Percentiles rank a stretch among this genome's conserved stretches.
phyloP scores from a whole-genome alignment of 92 coral and sea anemone genomes.

The Heteractis magnifica region DNA sequence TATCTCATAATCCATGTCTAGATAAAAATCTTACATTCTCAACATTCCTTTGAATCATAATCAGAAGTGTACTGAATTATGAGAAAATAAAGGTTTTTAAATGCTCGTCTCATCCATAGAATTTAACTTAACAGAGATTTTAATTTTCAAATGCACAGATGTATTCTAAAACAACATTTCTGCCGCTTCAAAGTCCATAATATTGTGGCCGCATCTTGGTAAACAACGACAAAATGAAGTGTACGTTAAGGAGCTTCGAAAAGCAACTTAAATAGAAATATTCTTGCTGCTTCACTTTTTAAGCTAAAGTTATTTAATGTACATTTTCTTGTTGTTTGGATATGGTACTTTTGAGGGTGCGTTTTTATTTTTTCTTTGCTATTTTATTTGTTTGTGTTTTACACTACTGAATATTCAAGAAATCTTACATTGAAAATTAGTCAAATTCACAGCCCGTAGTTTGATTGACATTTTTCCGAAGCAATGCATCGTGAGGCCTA shows the following conservation, averaged over 20 bases:
- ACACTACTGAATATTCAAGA: neutral
- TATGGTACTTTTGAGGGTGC: neutral
- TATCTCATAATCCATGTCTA: neutral
- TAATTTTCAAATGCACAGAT: neutral
- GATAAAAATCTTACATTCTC: neutral
- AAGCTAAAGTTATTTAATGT: neutral
- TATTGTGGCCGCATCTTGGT: neutral
- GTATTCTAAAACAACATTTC: neutral
- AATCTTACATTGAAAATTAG: neutral
- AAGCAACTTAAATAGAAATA: neutral
- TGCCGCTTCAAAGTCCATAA: neutral
- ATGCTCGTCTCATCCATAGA: neutral
- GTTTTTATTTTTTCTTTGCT: neutral
- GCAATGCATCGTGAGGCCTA: neutral
- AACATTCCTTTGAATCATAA: neutral
- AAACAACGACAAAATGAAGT: neutral
- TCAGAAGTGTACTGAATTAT: neutral
- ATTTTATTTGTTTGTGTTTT: neutral
- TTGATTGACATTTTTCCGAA: neutral
- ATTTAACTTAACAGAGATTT: neutral
- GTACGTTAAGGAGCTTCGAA: neutral
- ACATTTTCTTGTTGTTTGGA: neutral
- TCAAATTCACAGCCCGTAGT: neutral
- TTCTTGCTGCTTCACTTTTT: neutral
- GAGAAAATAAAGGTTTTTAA: neutral